A percentile compares a stretch with the other conserved stretches of the same genome.
phyloP scores from a whole-genome alignment of 1,140 invertebrate genomes.

The Bombus waltoni region DNA sequence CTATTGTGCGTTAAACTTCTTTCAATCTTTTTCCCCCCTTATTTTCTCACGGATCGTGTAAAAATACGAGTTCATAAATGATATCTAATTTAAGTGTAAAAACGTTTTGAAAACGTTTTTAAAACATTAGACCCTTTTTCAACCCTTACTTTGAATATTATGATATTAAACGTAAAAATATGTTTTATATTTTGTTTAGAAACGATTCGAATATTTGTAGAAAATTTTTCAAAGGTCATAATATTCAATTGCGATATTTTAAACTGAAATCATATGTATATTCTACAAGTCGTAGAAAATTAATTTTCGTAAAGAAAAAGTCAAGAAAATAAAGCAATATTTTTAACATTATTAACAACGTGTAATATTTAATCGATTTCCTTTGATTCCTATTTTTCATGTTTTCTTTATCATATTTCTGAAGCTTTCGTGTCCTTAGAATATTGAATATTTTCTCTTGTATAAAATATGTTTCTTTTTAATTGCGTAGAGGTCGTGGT shows the following conservation, averaged over 20 bases:
- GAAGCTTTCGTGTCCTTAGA: not conserved
- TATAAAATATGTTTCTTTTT: not conserved
- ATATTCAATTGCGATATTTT: not conserved
- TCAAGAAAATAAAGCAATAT: not conserved
- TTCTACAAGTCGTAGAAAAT: not conserved
- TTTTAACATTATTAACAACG: no score
- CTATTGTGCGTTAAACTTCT: slow-evolving; percentile 3
- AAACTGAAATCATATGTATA: not conserved
- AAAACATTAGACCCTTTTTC: not conserved
- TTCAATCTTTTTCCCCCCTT: not conserved
- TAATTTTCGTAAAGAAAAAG: not conserved
- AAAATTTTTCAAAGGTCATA: not conserved
- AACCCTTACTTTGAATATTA: not conserved
- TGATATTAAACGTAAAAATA: not conserved
- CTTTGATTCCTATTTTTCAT: not conserved
- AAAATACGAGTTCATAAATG: not conserved
- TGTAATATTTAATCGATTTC: not conserved
- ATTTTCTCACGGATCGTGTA: not conserved
- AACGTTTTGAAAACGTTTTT: not conserved
- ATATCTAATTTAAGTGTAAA: not conserved
- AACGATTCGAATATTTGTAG: not conserved
- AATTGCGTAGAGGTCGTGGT: no score
- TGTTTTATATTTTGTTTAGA: no score
- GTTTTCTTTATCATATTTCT: not conserved
- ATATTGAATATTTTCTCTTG: not conserved